Conservation (phyloP, 2,113 vertebrate species). For the Callorhinus ursinus region DNA sequence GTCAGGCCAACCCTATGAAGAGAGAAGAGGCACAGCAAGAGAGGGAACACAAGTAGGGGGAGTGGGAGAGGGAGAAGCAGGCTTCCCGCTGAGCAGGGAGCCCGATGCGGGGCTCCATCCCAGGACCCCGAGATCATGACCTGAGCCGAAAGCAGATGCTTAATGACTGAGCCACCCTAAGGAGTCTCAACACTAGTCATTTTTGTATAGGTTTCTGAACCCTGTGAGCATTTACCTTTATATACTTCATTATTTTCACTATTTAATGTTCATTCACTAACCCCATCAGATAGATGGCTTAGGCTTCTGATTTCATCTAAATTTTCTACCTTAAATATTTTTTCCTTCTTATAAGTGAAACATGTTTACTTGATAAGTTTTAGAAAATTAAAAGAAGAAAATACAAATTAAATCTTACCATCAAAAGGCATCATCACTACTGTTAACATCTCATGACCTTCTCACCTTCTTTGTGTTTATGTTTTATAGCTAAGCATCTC, state of each 20-base stretch:
- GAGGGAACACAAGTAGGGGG: too few species aligned
- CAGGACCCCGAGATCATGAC: too few species aligned
- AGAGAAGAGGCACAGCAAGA: not conserved
- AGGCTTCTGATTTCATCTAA: conserved; percentile 17
- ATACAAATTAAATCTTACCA: conserved; percentile 25
- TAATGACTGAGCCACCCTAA: not conserved
- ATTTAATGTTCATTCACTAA: not conserved
- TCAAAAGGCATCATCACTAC: not conserved
- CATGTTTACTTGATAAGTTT: conserved; percentile 56
- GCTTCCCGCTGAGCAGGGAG: too few species aligned
- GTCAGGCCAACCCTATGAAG: not conserved
- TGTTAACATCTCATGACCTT: conserved; percentile 9
- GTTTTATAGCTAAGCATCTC: conserved; percentile 50
- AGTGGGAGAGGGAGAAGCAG: too few species aligned
- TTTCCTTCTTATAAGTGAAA: conserved; percentile 34
- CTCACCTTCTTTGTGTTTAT: conserved; percentile 21
- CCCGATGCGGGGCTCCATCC: too few species aligned
- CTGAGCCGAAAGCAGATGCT: too few species aligned
- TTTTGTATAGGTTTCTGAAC: not conserved
- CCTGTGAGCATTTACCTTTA: not conserved
- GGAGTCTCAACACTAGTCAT: not conserved
- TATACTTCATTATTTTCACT: conserved; percentile 8
- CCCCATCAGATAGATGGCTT: not conserved
- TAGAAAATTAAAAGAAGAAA: conserved; percentile 47
- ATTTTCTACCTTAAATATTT: conserved; percentile 30